These are phyloP conservation scores for Peromyscus melanophrys DNA, from an alignment of 2,797 vertebrate genomes.

Conservation along the genomic window DNA sequence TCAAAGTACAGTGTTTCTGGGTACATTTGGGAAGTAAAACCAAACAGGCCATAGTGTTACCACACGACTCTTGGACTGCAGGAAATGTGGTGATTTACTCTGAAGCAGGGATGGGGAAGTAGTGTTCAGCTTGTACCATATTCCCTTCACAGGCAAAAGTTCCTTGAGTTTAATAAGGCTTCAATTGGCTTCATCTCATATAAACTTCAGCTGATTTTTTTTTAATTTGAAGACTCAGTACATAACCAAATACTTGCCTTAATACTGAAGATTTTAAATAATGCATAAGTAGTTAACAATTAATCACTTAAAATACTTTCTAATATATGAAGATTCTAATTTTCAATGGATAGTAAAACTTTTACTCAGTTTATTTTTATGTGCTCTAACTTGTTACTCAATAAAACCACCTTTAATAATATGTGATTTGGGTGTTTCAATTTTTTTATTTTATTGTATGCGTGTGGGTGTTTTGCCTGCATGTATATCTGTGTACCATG, in stretches of 20 bases:
- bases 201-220: conserved; percentile 22
- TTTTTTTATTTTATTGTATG: neutral
- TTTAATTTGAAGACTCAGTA: neutral
- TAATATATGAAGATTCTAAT: conserved; percentile 54
- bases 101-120: neutral
- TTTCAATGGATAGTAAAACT: conserved; percentile 59
- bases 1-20: neutral
- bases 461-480: neutral
- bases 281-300: conserved; percentile 11
- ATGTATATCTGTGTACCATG: neutral
- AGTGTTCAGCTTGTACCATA: neutral
- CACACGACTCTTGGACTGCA: neutral
- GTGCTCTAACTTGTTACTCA: conserved; percentile 12
- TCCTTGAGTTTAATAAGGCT: conserved; percentile 34
- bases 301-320: conserved; percentile 42
- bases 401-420: conserved; percentile 65
- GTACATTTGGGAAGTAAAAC: neutral
- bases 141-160: conserved; percentile 28
- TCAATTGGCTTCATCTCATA: conserved; percentile 37
- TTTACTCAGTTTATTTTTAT: conserved; percentile 62
- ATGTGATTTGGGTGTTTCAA: neutral
- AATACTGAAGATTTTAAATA: neutral
- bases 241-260: conserved; percentile 40
- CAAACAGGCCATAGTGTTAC: neutral
- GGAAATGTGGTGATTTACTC: neutral